phyloP scores from a whole-genome alignment of 2,113 vertebrate species.

The Anolis sagrei region DNA sequence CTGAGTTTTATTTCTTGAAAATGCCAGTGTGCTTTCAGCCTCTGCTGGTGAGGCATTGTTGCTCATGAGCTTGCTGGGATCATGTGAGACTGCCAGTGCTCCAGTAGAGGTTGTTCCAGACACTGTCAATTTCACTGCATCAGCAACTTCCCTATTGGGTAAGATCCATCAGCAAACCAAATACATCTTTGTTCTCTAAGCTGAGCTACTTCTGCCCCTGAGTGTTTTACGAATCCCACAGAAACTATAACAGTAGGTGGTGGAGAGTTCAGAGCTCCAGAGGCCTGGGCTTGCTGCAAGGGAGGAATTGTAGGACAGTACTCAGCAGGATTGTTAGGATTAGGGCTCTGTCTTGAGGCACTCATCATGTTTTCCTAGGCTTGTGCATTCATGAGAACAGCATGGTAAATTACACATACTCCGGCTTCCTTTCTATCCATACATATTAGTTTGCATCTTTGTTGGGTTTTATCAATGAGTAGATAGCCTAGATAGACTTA shows the following conservation, averaged over 20 bases:
- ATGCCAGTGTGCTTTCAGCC: slow-evolving; percentile 77
- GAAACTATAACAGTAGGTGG: slow-evolving; percentile 99
- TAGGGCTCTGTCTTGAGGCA: slow-evolving; percentile 91
- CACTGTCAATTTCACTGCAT: slow-evolving; percentile 85
- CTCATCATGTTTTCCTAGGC: slow-evolving; percentile 87
- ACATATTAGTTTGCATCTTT: slow-evolving; percentile 91
- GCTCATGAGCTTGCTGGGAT: slow-evolving; percentile 83
- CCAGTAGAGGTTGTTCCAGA: slow-evolving; percentile 82
- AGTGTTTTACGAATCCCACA: slow-evolving; percentile 94
- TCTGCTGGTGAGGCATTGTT: slow-evolving; percentile 80
- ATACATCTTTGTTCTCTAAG: slow-evolving; percentile 94
- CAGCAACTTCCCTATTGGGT: slow-evolving; percentile 92
- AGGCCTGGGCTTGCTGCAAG: slow-evolving; percentile 97
- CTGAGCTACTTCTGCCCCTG: slow-evolving; percentile 88
- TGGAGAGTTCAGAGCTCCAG: slow-evolving; percentile 93
- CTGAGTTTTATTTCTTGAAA: slow-evolving; percentile 85
- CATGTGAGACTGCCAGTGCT: slow-evolving; percentile 80
- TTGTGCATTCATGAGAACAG: slow-evolving; percentile 90
- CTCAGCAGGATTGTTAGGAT: slow-evolving; percentile 98
- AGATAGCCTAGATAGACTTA: too few relatives aligned
- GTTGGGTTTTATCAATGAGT: too few relatives aligned
- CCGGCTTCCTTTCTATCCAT: slow-evolving; percentile 97
- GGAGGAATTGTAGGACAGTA: slow-evolving; percentile 99
- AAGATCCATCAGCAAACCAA: slow-evolving; percentile 96
- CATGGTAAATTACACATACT: slow-evolving; percentile 96